Evolutionary conservation across 1,140 invertebrate species (phyloP).

Genomic region (Sipha flava): DNA sequence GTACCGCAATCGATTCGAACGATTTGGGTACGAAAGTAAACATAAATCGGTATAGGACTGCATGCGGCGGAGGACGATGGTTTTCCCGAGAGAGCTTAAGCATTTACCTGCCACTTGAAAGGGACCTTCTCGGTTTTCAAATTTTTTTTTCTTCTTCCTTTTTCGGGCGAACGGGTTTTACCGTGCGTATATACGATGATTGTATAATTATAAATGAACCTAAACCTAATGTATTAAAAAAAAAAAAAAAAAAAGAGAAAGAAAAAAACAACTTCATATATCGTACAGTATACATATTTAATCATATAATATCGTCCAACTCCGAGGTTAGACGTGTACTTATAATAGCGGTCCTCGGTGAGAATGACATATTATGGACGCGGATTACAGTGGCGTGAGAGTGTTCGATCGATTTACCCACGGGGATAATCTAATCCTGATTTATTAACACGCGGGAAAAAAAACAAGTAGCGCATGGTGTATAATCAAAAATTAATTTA

Average conservation of each 20-base stretch:
- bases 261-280: too few species aligned
- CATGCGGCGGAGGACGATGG: neutral
- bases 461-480: neutral
- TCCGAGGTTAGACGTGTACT: too few species aligned
- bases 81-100: neutral
- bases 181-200: too few species aligned
- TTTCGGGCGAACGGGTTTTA: too few species aligned
- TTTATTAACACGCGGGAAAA: neutral
- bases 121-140: neutral
- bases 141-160: neutral
- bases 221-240: neutral
- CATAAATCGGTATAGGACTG: neutral
- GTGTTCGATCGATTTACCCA: neutral
- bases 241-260: neutral
- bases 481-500: constrained; percentile 11
- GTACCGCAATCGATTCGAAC: neutral
- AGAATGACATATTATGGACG: neutral
- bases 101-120: neutral
- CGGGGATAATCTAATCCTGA: neutral
- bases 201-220: too few species aligned
- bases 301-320: too few species aligned
- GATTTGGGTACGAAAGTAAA: neutral
- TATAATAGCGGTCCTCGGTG: neutral
- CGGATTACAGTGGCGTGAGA: too few species aligned
- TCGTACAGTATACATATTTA: too few species aligned